Percentiles rank a stretch among this genome's conserved stretches.
Evolutionary conservation across 2,113 vertebrate species (phyloP).

Genomic region (Thymallus thymallus): DNA sequence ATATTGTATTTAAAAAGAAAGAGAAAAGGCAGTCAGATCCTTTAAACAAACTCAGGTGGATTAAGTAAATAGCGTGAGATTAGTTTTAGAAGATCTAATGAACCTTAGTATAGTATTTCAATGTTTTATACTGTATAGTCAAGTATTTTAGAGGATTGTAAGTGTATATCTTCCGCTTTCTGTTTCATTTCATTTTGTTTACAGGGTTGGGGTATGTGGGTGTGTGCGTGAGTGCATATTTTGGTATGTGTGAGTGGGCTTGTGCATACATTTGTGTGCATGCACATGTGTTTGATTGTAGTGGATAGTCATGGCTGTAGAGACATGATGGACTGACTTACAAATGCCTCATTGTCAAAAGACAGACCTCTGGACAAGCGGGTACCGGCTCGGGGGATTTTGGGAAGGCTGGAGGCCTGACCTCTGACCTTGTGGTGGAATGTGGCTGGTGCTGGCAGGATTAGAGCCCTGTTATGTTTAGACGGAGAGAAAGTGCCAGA

Average conservation of each 20-base stretch:
- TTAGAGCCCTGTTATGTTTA: conserved; percentile 29
- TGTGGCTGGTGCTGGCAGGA: conserved; percentile 44
- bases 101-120: background rate
- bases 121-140: background rate
- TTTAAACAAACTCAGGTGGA: background rate
- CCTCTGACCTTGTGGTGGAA: conserved; percentile 63
- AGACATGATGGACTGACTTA: conserved; percentile 49
- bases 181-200: background rate
- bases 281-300: conserved; percentile 15
- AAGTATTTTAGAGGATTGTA: background rate
- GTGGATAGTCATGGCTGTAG: conserved; percentile 39
- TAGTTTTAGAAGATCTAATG: background rate
- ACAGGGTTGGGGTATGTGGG: background rate
- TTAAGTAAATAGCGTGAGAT: background rate
- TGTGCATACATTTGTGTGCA: background rate
- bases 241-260: background rate
- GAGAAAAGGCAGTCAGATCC: background rate
- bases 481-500: conserved; percentile 31
- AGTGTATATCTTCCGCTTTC: background rate
- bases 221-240: conserved; percentile 1
- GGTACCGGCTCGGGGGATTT: conserved; percentile 44
- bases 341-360: conserved; percentile 54
- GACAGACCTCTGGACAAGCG: conserved; percentile 42
- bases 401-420: conserved; percentile 39
- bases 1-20: background rate